phyloP scores from a whole-genome alignment of 2,113 vertebrate genomes.

The Sakesphorus luctuosus region DNA sequence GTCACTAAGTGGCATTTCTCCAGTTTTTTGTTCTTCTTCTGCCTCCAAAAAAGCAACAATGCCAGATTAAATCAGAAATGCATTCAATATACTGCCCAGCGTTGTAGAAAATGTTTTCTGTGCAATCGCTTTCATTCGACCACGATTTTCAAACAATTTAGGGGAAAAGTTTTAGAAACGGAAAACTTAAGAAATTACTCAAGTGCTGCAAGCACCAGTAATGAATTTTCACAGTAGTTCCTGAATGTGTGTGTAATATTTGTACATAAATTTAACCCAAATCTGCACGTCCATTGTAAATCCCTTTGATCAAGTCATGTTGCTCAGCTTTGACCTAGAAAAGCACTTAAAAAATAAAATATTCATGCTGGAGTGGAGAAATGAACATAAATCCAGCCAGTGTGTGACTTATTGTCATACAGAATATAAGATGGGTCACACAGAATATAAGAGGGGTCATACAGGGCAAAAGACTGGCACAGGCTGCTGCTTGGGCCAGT shows the following conservation, averaged over 20 bases:
- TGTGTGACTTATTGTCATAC: not conserved
- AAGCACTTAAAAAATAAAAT: not conserved
- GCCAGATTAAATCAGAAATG: not conserved
- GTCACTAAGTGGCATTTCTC: constrained; percentile 27
- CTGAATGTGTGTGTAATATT: not conserved
- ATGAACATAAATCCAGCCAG: not conserved
- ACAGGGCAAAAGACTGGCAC: not conserved
- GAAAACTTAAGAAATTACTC: not conserved
- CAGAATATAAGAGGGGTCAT: not conserved
- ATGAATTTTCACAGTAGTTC: not conserved
- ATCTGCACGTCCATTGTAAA: not conserved
- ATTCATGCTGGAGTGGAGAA: not conserved
- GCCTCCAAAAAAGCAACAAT: not conserved
- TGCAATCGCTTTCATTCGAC: not conserved
- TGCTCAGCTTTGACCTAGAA: not conserved
- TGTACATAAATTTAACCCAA: not conserved
- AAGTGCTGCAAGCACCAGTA: not conserved
- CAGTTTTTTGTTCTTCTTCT: not conserved
- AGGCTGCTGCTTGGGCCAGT: not conserved
- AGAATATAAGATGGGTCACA: not conserved
- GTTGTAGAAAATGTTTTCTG: not conserved
- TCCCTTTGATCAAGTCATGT: not conserved
- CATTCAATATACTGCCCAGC: not conserved
- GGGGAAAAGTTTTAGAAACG: not conserved
- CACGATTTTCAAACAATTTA: not conserved